Conservation (phyloP, 2,113 vertebrate genomes). For the Redunca redunca region DNA sequence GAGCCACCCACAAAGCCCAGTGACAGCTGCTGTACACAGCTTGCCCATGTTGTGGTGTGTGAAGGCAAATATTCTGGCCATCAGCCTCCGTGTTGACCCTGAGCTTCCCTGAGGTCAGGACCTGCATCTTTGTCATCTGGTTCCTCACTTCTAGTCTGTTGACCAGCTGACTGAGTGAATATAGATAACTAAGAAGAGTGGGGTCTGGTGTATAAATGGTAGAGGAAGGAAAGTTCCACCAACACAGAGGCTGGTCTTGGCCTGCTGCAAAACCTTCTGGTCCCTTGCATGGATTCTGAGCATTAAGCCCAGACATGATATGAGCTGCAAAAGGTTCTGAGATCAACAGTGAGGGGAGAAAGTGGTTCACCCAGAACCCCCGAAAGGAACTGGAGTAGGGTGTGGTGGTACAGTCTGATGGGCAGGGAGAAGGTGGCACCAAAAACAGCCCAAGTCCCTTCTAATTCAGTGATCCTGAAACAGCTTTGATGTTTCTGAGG, state of each 20-base stretch:
- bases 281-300: not conserved
- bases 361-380: not conserved
- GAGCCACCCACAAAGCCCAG: not conserved
- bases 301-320: not conserved
- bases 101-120: not conserved
- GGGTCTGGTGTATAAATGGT: not conserved
- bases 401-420: not conserved
- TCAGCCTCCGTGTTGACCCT: rapidly evolving
- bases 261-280: not conserved
- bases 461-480: not conserved
- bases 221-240: not conserved
- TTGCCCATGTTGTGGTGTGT: not conserved
- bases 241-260: rapidly evolving
- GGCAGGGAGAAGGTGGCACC: not conserved
- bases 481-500: not conserved
- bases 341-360: not conserved
- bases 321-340: not conserved
- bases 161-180: not conserved
- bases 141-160: not conserved
- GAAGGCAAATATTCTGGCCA: rapidly evolving
- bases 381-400: too few relatives aligned
- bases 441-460: not conserved
- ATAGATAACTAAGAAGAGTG: not conserved
- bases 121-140: not conserved
- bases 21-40: rapidly evolving